Conservation (phyloP, 2,113 vertebrate species). For the Noctilio leporinus region DNA sequence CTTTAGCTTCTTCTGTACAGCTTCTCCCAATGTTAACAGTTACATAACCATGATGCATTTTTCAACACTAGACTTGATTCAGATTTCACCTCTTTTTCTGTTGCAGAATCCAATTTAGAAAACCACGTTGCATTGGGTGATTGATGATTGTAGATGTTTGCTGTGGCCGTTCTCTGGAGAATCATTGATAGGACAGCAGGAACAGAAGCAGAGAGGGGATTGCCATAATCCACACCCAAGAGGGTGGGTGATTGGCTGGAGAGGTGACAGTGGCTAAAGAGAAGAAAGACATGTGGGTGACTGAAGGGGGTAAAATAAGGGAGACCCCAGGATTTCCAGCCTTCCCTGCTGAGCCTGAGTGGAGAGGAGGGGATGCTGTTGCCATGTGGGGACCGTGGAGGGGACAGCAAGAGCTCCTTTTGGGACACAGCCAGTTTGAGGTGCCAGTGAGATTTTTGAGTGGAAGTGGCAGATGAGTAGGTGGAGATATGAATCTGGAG, state of each 20-base stretch:
- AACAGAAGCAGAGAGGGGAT: background rate
- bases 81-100: background rate
- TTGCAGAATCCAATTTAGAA: background rate
- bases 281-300: background rate
- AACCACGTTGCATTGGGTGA: background rate
- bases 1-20: background rate
- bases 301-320: background rate
- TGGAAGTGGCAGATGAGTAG: background rate
- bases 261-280: background rate
- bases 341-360: background rate
- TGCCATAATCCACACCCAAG: background rate
- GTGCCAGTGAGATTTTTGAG: background rate
- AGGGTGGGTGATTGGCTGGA: background rate
- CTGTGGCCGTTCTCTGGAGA: background rate
- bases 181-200: background rate
- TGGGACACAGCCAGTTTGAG: background rate
- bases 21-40: background rate
- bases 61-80: background rate
- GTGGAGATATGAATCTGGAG: background rate
- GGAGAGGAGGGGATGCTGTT: accelerated
- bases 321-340: background rate
- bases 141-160: background rate
- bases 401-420: background rate
- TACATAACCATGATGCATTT: background rate
- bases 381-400: background rate